Evolutionary conservation across 2,797 vertebrate genomes (phyloP).

Genomic region (Gambelia wislizenii): DNA sequence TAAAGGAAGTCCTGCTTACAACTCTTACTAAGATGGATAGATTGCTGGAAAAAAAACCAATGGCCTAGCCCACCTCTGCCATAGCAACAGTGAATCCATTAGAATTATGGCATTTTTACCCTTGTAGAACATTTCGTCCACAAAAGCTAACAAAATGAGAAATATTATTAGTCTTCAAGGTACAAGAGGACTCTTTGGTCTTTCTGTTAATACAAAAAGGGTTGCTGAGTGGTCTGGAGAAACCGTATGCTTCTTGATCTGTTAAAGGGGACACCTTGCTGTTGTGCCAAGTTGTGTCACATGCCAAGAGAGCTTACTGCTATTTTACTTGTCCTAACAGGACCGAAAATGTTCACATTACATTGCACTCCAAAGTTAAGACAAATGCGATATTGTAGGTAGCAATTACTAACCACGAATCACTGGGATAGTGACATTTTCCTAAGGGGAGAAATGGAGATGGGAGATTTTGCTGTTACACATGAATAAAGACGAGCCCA

Average conservation of each 20-base stretch:
- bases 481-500: slow-evolving; percentile 28
- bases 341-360: slow-evolving; percentile 29
- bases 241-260: slow-evolving; percentile 16
- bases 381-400: slow-evolving; percentile 27
- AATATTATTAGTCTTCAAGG: neutral
- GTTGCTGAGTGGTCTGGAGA: slow-evolving; percentile 3
- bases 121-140: neutral
- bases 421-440: slow-evolving; percentile 7
- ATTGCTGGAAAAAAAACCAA: neutral
- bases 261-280: slow-evolving; percentile 41
- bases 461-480: slow-evolving; percentile 38
- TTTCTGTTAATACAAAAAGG: neutral
- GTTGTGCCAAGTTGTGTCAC: slow-evolving; percentile 34
- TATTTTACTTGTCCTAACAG: slow-evolving; percentile 43
- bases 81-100: slow-evolving; percentile 3
- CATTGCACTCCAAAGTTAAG: slow-evolving; percentile 35
- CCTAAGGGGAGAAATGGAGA: slow-evolving; percentile 48
- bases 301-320: neutral
- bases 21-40: neutral
- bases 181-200: neutral
- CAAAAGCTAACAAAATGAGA: neutral
- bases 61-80: neutral
- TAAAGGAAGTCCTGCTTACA: neutral
- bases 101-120: neutral
- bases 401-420: slow-evolving; percentile 39